Percentiles rank a stretch among this genome's conserved stretches.
Evolutionary conservation across 2,113 vertebrate species (phyloP).

Genomic region (Cacatua alba): DNA sequence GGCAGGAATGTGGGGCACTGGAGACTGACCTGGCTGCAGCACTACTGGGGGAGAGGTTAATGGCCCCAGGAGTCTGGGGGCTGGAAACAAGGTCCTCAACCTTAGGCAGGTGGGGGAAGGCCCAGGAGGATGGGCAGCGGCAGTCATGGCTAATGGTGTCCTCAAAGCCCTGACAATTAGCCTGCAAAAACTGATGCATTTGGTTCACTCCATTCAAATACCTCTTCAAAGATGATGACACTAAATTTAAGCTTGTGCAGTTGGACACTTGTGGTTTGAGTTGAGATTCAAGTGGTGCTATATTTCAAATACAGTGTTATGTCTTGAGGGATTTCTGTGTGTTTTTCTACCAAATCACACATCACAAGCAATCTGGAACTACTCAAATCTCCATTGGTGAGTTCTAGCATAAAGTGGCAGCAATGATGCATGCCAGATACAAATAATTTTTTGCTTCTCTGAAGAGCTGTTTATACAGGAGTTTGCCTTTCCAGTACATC

Average conservation of each 20-base stretch:
- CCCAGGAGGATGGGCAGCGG: background rate
- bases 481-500: background rate
- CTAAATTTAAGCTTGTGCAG: background rate
- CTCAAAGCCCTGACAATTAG: background rate
- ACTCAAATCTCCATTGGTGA: background rate
- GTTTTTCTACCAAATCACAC: background rate
- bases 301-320: background rate
- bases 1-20: background rate
- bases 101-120: background rate
- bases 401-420: background rate
- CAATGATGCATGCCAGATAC: background rate
- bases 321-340: background rate
- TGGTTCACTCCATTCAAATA: background rate
- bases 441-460: background rate
- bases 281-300: background rate
- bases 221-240: background rate
- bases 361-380: background rate
- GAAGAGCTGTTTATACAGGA: background rate
- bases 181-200: background rate
- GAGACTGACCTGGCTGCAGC: background rate
- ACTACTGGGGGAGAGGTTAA: background rate
- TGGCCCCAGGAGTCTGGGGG: fast-evolving
- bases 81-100: background rate
- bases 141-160: background rate
- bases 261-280: background rate